Percentiles rank a stretch among this genome's conserved stretches.
Evolutionary conservation across 2,888 invertebrate genomes (phyloP).

Genomic region (Eilema griseolum): DNA sequence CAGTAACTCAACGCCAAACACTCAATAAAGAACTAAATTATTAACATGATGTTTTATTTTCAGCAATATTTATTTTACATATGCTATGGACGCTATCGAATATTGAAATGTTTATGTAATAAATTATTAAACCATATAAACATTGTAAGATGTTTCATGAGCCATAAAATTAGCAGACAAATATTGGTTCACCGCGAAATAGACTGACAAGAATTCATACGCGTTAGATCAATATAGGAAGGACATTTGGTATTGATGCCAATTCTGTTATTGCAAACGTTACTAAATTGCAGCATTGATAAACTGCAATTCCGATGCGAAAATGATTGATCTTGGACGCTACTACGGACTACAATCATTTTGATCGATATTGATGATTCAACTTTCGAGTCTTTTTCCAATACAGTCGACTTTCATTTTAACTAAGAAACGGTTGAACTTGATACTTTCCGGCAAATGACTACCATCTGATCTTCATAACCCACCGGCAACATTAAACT

Average conservation of each 20-base stretch:
- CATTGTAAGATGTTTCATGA: slow-evolving; percentile 80
- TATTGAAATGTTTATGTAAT: slow-evolving; percentile 72
- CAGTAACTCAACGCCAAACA: slow-evolving; percentile 42
- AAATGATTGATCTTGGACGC: neutral
- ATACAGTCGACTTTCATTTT: too few species aligned
- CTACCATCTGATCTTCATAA: too few species aligned
- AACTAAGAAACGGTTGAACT: too few species aligned
- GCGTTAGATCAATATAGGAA: slow-evolving; percentile 1
- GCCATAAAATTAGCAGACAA: slow-evolving; percentile 70
- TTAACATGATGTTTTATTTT: slow-evolving; percentile 44
- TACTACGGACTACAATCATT: neutral
- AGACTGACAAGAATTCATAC: slow-evolving; percentile 15
- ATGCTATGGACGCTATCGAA: slow-evolving; percentile 29
- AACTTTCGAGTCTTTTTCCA: too few species aligned
- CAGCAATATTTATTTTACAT: slow-evolving; percentile 38
- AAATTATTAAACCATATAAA: slow-evolving; percentile 81
- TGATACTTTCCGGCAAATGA: too few species aligned
- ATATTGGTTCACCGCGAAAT: slow-evolving; percentile 56
- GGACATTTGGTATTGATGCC: neutral
- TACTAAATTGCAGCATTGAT: neutral
- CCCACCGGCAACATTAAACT: too few species aligned
- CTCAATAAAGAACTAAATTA: slow-evolving; percentile 43
- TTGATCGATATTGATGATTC: too few species aligned
- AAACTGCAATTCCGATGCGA: neutral
- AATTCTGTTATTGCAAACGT: slow-evolving; percentile 3